phyloP scores from a whole-genome alignment of 2,888 invertebrate genomes.

The Ochlodes sylvanus region DNA sequence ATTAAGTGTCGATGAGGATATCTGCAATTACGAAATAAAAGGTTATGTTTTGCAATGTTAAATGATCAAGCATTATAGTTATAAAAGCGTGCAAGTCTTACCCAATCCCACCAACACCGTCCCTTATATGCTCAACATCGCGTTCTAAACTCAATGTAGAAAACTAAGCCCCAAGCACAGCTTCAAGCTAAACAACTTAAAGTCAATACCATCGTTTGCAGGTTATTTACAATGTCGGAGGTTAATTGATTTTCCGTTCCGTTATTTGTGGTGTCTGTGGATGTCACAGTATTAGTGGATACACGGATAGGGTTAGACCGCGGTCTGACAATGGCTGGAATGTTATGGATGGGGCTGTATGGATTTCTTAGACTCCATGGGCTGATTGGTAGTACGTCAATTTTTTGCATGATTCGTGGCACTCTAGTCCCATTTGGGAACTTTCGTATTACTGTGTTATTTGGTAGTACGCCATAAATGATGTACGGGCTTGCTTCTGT shows the following conservation, averaged over 20 bases:
- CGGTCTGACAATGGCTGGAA: constrained; percentile 84
- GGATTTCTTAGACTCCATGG: constrained; percentile 85
- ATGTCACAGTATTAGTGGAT: constrained; percentile 88
- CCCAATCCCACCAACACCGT: constrained; percentile 53
- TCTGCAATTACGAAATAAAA: constrained; percentile 82
- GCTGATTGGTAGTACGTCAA: constrained; percentile 86
- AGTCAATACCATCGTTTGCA: constrained; percentile 81
- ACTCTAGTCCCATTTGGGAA: constrained; percentile 92
- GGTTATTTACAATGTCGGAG: constrained; percentile 84
- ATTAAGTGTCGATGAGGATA: constrained; percentile 81
- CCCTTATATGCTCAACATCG: constrained; percentile 52
- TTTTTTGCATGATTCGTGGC: constrained; percentile 86
- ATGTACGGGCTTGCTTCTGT: constrained; percentile 90
- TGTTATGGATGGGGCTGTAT: constrained; percentile 86
- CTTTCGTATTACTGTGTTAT: constrained; percentile 91
- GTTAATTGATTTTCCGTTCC: constrained; percentile 82
- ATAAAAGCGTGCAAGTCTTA: constrained; percentile 69
- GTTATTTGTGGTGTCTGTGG: constrained; percentile 84
- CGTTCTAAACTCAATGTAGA: constrained; percentile 53
- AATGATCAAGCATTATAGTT: constrained; percentile 61
- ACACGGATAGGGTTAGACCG: constrained; percentile 86
- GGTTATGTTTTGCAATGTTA: constrained; percentile 72
- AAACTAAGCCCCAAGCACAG: constrained; percentile 74
- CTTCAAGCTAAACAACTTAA: constrained; percentile 81
- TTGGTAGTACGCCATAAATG: constrained; percentile 90